Percentiles rank a stretch among this genome's conserved stretches.
phyloP scores from a whole-genome alignment of 2,888 invertebrate species.

The Philhelius pedissequus region DNA sequence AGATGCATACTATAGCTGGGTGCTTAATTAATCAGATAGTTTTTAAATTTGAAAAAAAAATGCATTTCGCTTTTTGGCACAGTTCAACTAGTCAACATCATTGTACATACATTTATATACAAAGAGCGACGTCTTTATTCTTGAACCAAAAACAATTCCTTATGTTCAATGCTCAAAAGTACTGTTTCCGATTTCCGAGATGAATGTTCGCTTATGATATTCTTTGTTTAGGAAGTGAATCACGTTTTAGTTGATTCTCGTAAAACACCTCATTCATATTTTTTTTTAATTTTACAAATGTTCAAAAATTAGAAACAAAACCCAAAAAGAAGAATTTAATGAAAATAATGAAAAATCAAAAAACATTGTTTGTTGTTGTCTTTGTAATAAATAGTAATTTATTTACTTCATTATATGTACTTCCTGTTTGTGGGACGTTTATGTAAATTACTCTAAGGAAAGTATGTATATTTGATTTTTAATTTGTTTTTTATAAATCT shows the following conservation, averaged over 20 bases:
- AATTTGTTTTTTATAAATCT: slow-evolving; percentile 3
- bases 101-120: too few relatives aligned
- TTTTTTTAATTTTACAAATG: too few relatives aligned
- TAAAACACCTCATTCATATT: background rate
- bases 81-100: too few relatives aligned
- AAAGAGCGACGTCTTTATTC: background rate
- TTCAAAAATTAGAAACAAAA: background rate
- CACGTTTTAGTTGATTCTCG: background rate
- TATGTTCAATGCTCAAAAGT: background rate
- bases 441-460: slow-evolving; percentile 29
- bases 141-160: background rate
- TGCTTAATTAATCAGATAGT: too few relatives aligned
- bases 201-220: background rate
- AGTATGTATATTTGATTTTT: background rate
- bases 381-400: slow-evolving; percentile 57
- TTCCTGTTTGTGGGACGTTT: slow-evolving; percentile 27
- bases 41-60: too few relatives aligned
- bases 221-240: background rate
- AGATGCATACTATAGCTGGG: too few relatives aligned
- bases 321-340: too few relatives aligned
- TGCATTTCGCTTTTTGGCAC: too few relatives aligned
- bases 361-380: background rate
- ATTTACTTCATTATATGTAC: slow-evolving; percentile 33
- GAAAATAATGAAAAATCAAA: too few relatives aligned
- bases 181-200: background rate